Evolutionary conservation across 2,113 vertebrate genomes (phyloP).

Genomic region (Macquaria ambigua): DNA sequence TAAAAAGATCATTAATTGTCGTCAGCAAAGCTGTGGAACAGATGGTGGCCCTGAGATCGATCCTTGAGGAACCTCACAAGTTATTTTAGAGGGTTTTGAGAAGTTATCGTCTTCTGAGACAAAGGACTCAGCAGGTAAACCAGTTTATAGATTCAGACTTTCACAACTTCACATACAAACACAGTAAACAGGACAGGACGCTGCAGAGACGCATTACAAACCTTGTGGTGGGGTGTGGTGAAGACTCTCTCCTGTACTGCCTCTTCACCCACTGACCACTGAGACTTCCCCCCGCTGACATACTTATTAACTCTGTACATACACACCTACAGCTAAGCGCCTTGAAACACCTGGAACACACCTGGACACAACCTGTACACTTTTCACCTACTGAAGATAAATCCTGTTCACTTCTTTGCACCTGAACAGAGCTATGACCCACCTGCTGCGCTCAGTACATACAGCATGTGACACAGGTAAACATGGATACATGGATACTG

Average conservation of each 20-base stretch:
- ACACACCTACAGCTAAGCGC: neutral
- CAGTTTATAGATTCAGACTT: neutral
- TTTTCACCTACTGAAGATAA: neutral
- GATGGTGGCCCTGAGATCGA: neutral
- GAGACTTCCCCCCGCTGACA: slow-evolving; percentile 46
- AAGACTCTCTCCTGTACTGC: slow-evolving; percentile 20
- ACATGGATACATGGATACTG: neutral
- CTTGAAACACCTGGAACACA: neutral
- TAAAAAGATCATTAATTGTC: too few species aligned
- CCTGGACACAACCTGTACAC: neutral
- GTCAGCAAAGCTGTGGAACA: neutral
- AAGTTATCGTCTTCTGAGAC: too few species aligned
- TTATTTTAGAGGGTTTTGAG: neutral
- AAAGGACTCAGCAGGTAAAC: too few species aligned
- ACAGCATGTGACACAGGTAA: neutral
- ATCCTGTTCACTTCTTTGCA: neutral
- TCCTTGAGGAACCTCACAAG: neutral
- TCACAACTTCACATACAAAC: neutral
- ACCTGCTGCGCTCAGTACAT: neutral
- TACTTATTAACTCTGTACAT: neutral
- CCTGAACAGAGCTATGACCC: neutral
- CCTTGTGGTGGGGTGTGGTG: slow-evolving; percentile 7
- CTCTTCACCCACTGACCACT: slow-evolving; percentile 44
- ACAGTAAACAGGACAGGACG: neutral
- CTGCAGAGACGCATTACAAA: neutral